Percentiles rank a stretch among this genome's conserved stretches.
phyloP scores from a whole-genome alignment of 2,797 vertebrate species.

The Benthosema pterotum region DNA sequence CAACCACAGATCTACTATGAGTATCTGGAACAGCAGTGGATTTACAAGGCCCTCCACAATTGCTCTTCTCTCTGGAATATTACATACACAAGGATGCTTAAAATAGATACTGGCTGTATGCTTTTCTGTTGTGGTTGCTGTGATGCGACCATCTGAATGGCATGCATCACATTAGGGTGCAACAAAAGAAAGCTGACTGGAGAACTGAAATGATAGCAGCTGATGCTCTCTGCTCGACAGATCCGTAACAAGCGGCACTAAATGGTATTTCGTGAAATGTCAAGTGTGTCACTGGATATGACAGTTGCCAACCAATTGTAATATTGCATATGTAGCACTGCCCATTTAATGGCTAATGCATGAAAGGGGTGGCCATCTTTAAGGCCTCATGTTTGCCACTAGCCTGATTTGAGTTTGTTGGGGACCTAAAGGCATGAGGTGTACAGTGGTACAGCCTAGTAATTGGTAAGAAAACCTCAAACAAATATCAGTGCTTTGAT shows the following conservation, averaged over 20 bases:
- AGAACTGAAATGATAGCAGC: slow-evolving; percentile 33
- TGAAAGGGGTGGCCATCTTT: no score
- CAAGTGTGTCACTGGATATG: slow-evolving; percentile 1
- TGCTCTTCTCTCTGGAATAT: slow-evolving; percentile 25
- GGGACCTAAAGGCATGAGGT: no score
- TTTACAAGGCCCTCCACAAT: not conserved
- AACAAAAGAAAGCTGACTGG: slow-evolving; percentile 14
- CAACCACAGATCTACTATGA: slow-evolving; percentile 27
- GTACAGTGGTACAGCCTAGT: no score
- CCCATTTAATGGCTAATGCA: no score
- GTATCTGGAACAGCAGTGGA: slow-evolving; percentile 32
- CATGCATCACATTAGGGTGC: not conserved
- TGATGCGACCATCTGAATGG: slow-evolving; percentile 14
- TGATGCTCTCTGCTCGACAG: slow-evolving; percentile 21
- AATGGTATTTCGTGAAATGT: not conserved
- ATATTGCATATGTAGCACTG: not conserved
- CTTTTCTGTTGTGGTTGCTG: slow-evolving; percentile 18
- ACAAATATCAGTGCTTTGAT: no score
- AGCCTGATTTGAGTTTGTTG: no score
- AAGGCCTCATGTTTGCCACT: no score
- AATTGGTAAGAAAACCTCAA: no score
- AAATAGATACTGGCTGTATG: slow-evolving; percentile 33
- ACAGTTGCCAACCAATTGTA: not conserved
- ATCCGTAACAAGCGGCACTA: not conserved
- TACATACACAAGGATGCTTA: slow-evolving; percentile 34